Conservation (phyloP, 2,797 vertebrate species). For the Agapornis canus region DNA sequence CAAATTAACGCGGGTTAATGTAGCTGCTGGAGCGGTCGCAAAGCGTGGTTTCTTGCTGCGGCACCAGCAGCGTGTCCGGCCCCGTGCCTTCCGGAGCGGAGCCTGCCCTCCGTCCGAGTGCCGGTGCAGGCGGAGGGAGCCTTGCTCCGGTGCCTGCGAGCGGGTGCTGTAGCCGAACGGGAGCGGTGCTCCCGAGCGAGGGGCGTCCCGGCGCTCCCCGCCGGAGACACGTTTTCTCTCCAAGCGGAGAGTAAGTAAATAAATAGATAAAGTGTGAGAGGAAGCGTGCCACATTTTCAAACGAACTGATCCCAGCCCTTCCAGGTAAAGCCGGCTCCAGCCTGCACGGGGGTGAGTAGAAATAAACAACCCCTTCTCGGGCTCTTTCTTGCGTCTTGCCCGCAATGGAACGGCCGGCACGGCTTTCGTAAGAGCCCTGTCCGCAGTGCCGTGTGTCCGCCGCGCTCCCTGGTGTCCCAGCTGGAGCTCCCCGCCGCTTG, state of each 20-base stretch:
- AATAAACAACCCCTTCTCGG: not conserved
- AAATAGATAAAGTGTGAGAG: not conserved
- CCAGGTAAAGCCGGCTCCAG: not conserved
- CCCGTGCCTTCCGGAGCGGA: not conserved
- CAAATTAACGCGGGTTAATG: not conserved
- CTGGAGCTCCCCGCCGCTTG: not conserved
- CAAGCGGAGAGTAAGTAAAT: not conserved
- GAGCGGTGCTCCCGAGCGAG: not conserved
- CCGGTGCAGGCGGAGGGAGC: not conserved
- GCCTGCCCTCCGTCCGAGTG: not conserved
- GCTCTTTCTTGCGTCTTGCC: not conserved
- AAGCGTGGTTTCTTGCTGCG: not conserved
- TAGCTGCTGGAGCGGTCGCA: not conserved
- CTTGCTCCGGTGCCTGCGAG: not conserved
- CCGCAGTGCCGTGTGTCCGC: not conserved
- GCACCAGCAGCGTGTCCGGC: not conserved
- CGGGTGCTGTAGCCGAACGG: not conserved
- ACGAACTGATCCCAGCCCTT: not conserved
- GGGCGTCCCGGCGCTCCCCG: not conserved
- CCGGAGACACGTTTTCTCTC: not conserved
- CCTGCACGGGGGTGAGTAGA: not conserved
- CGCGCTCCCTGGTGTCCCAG: not conserved
- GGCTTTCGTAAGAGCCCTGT: not conserved
- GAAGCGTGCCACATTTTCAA: not conserved
- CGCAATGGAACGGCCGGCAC: not conserved